Evolutionary conservation across 2,797 vertebrate genomes (phyloP).

Genomic region (Aythya fuligula): DNA sequence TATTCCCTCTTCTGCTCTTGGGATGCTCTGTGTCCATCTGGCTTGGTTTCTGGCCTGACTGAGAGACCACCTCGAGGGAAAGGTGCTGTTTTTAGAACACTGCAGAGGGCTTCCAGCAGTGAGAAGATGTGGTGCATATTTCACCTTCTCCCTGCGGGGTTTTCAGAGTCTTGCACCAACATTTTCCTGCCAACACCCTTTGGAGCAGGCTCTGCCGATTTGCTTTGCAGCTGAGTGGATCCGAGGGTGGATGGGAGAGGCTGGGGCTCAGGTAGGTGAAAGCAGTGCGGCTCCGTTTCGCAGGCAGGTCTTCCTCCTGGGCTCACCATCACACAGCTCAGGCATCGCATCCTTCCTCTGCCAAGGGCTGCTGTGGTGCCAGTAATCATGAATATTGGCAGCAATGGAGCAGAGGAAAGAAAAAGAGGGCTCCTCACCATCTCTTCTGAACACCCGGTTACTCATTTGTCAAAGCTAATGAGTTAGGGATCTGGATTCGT

Average conservation of each 20-base stretch:
- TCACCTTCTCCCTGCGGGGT: neutral
- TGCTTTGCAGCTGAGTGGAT: neutral
- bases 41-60: neutral
- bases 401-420: neutral
- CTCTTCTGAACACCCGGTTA: neutral
- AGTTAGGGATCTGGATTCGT: neutral
- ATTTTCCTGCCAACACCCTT: neutral
- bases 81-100: neutral
- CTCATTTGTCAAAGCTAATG: neutral
- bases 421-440: neutral
- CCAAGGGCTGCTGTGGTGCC: neutral
- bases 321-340: neutral
- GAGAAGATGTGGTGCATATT: fast-evolving
- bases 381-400: neutral
- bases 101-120: neutral
- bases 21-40: neutral
- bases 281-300: neutral
- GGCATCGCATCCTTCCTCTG: neutral
- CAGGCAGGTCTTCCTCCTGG: neutral
- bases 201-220: neutral
- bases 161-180: neutral
- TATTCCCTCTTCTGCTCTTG: neutral
- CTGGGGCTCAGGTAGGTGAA: neutral
- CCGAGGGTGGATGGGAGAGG: neutral
- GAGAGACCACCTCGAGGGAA: neutral